A percentile compares a stretch with the other conserved stretches of the same genome.
phyloP scores from a whole-genome alignment of 2,888 invertebrate genomes.

The Tenthredo livida region DNA sequence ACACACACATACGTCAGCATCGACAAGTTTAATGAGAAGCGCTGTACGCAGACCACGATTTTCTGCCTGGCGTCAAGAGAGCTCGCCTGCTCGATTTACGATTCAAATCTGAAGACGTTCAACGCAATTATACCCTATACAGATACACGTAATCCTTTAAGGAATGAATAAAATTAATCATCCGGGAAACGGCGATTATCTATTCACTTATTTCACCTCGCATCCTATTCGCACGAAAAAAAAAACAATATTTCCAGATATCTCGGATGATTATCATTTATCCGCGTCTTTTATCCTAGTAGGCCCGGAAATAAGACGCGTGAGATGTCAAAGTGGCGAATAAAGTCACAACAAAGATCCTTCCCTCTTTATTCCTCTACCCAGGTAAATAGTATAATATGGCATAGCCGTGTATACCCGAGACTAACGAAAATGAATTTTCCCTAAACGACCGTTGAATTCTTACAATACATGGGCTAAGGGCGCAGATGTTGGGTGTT shows the following conservation, averaged over 20 bases:
- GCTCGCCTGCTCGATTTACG: conserved; percentile 36
- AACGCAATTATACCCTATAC: not conserved
- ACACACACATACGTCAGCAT: not conserved
- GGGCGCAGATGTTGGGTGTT: conserved; percentile 66
- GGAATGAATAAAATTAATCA: not conserved
- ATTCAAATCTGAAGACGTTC: conserved; percentile 27
- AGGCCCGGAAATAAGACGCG: not conserved
- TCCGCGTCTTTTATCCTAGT: too few species aligned
- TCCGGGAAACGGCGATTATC: not conserved
- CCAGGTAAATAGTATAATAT: not conserved
- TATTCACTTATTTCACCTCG: not conserved
- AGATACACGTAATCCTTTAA: not conserved
- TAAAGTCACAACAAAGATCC: conserved; percentile 61
- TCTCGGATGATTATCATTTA: not conserved
- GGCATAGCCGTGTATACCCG: not conserved
- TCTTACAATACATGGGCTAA: conserved; percentile 59
- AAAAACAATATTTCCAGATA: not conserved
- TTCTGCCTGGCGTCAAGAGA: conserved; percentile 42
- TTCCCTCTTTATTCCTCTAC: not conserved
- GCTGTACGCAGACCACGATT: conserved; percentile 49
- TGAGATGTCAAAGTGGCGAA: conserved; percentile 2
- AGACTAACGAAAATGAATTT: conserved; percentile 62
- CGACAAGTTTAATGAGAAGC: conserved; percentile 19
- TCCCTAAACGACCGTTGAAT: conserved; percentile 69
- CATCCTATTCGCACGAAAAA: not conserved